Evolutionary conservation across 2,888 invertebrate species (phyloP).

Genomic region (Camponotus fellah): DNA sequence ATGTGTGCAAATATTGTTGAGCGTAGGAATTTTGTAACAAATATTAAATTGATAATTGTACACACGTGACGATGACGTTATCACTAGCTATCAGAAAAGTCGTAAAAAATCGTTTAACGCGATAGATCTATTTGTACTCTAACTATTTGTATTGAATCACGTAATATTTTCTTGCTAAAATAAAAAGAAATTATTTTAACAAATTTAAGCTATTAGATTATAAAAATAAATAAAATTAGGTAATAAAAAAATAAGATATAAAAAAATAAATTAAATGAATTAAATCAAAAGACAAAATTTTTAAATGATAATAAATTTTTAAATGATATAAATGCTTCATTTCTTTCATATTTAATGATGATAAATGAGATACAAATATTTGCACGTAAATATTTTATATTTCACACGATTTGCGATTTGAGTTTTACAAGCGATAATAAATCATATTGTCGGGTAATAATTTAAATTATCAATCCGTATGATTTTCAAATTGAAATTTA

Average conservation of each 20-base stretch:
- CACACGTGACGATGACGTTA: slow-evolving; percentile 37
- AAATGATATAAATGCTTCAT: not conserved
- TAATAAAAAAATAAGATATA: not conserved
- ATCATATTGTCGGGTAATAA: not conserved
- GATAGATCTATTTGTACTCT: slow-evolving; percentile 27
- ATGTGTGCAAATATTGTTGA: not conserved
- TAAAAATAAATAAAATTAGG: not conserved
- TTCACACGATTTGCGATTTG: not conserved
- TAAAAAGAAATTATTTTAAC: not conserved
- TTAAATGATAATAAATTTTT: not conserved
- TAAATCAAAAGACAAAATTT: not conserved
- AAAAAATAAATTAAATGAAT: not conserved
- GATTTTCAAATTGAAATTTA: slow-evolving; percentile 12
- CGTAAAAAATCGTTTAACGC: slow-evolving; percentile 14
- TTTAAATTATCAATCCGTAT: not conserved
- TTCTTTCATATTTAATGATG: slow-evolving; percentile 1
- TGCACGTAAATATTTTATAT: not conserved
- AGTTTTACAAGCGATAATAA: not conserved
- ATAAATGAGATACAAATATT: not conserved
- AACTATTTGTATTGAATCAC: not conserved
- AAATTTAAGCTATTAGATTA: not conserved
- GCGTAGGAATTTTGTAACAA: slow-evolving; percentile 5
- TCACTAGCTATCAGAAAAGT: slow-evolving; percentile 50
- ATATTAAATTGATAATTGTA: slow-evolving; percentile 25
- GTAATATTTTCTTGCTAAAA: not conserved